A percentile compares a stretch with the other conserved stretches of the same genome.
Evolutionary conservation across 2,888 invertebrate genomes (phyloP).

Genomic region (Steinernema hermaphroditum): DNA sequence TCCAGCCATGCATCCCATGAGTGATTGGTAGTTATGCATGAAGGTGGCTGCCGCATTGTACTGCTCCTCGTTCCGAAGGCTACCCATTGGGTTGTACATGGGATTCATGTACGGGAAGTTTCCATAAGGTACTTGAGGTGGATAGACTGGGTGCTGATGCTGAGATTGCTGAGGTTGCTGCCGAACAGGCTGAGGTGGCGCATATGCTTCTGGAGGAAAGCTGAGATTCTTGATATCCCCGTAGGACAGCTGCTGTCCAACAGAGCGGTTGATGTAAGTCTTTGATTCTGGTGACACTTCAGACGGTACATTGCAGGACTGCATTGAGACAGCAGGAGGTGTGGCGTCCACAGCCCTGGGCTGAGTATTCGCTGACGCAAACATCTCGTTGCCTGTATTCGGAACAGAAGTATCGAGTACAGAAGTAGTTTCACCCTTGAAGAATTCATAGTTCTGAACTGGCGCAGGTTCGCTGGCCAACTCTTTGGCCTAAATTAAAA

Average conservation of each 20-base stretch:
- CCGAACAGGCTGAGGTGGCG: background rate
- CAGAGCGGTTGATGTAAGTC: background rate
- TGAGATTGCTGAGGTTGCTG: background rate
- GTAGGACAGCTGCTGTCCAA: background rate
- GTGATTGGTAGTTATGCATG: constrained; percentile 14
- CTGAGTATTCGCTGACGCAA: background rate
- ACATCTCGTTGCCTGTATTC: background rate
- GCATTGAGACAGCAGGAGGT: background rate
- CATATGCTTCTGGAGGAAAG: background rate
- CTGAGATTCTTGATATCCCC: constrained; percentile 1
- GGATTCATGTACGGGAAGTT: constrained; percentile 11
- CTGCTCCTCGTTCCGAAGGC: background rate
- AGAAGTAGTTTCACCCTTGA: background rate
- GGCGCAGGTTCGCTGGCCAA: background rate
- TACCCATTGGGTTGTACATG: constrained; percentile 15
- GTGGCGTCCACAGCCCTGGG: background rate
- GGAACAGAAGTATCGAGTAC: background rate
- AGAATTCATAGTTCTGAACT: background rate
- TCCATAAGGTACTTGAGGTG: constrained; percentile 7
- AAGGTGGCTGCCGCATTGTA: constrained; percentile 8
- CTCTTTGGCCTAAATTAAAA: background rate
- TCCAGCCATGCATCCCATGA: background rate
- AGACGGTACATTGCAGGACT: background rate
- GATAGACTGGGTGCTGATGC: background rate
- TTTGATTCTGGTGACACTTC: background rate